Evolutionary conservation across 2,888 invertebrate species (phyloP).

Genomic region (Cryptus armator): DNA sequence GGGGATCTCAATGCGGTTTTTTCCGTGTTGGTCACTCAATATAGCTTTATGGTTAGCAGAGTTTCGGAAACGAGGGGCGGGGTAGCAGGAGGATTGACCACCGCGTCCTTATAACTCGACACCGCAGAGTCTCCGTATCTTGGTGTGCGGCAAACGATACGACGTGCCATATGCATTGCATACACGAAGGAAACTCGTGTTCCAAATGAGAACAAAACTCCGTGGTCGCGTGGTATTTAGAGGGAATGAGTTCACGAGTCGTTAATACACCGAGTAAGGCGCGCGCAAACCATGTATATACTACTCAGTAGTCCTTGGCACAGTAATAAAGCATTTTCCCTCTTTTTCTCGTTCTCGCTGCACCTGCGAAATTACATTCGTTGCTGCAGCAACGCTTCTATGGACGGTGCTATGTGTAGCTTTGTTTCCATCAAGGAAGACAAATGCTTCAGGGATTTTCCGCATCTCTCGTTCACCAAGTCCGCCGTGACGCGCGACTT

Average conservation of each 20-base stretch:
- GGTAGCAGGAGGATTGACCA: slow-evolving; percentile 37
- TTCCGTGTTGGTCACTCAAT: slow-evolving; percentile 34
- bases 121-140: slow-evolving; percentile 51
- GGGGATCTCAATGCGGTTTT: slow-evolving; percentile 51
- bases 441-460: slow-evolving; percentile 59
- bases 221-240: not conserved
- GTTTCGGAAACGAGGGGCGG: slow-evolving; percentile 5
- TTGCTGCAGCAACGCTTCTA: not conserved
- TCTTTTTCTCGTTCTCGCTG: slow-evolving; percentile 8
- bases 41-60: slow-evolving; percentile 22
- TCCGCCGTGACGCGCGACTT: slow-evolving; percentile 35
- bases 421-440: slow-evolving; percentile 58
- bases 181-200: slow-evolving; percentile 11
- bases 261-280: slow-evolving; percentile 20
- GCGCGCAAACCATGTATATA: not conserved
- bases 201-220: not conserved
- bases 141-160: too few species aligned
- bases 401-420: not conserved
- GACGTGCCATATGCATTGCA: not conserved
- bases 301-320: slow-evolving; percentile 9
- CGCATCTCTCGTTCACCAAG: slow-evolving; percentile 17
- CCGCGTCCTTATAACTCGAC: slow-evolving; percentile 64
- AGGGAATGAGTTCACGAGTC: slow-evolving; percentile 2
- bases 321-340: slow-evolving; percentile 44
- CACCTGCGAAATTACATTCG: slow-evolving; percentile 55